These are phyloP conservation scores for Seladonia tumulorum DNA, from an alignment of 2,888 invertebrate genomes.

Conservation along the genomic window DNA sequence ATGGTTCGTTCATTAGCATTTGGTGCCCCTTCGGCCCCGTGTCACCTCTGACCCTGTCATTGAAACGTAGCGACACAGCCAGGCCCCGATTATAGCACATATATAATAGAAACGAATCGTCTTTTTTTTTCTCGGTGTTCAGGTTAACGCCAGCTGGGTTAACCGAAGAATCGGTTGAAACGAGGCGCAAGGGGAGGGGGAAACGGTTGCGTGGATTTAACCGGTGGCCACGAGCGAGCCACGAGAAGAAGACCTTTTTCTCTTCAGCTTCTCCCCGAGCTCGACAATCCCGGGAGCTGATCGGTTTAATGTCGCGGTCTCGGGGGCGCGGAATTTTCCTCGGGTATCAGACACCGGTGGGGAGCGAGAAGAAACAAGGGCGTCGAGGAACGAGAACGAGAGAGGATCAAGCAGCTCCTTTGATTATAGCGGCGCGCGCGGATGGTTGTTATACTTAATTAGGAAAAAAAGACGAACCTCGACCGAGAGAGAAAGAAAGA, in stretches of 20 bases:
- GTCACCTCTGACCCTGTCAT: slow-evolving; percentile 77
- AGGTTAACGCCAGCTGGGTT: slow-evolving; percentile 48
- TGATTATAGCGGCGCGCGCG: slow-evolving; percentile 43
- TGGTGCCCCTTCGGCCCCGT: slow-evolving; percentile 72
- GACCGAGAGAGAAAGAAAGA: neutral
- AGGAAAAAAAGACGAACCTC: slow-evolving; percentile 24
- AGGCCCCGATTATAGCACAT: neutral
- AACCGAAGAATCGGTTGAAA: neutral
- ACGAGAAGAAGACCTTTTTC: neutral
- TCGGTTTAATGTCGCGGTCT: slow-evolving; percentile 1
- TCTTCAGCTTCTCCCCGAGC: neutral
- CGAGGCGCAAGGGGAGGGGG: neutral
- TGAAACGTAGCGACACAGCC: slow-evolving; percentile 51
- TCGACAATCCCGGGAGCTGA: neutral
- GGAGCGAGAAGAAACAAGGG: slow-evolving; percentile 2
- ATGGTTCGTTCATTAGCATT: slow-evolving; percentile 79
- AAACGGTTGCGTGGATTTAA: neutral
- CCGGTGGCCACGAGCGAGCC: neutral
- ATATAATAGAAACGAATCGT: neutral
- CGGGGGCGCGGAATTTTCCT: neutral
- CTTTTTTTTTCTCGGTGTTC: slow-evolving; percentile 33
- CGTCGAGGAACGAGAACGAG: neutral
- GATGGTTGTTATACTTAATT: slow-evolving; percentile 52
- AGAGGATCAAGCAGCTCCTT: slow-evolving; percentile 20
- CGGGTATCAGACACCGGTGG: neutral